Percentiles rank a stretch among this genome's conserved stretches.
Conservation (phyloP, 2,113 vertebrate species). For the Alexandromys fortis region DNA sequence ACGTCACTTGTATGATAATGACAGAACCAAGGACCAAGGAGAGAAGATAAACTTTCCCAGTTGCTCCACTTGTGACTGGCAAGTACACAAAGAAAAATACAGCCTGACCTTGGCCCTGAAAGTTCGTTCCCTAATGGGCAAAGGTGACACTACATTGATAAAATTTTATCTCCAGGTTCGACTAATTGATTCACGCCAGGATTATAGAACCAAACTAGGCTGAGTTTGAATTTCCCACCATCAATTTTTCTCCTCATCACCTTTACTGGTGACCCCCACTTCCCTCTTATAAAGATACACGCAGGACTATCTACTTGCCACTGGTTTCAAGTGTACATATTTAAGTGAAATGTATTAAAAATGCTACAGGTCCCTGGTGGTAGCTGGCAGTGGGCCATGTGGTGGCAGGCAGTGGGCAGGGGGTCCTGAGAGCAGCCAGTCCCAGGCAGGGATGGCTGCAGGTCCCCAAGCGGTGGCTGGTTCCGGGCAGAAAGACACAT, state of each 20-base stretch:
- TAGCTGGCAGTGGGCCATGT: too few relatives aligned
- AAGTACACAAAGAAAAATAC: background rate
- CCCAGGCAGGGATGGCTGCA: too few relatives aligned
- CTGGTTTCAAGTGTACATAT: background rate
- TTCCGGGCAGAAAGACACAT: too few relatives aligned
- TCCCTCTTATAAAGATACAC: constrained; percentile 4
- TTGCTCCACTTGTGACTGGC: background rate
- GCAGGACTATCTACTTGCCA: background rate
- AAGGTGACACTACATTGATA: background rate
- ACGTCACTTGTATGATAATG: accelerated
- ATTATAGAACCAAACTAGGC: background rate
- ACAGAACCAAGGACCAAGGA: background rate
- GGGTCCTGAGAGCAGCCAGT: too few relatives aligned
- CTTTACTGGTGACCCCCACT: background rate
- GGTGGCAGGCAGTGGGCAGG: too few relatives aligned
- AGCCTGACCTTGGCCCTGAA: background rate
- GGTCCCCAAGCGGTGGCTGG: too few relatives aligned
- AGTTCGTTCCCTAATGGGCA: background rate
- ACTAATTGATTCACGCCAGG: background rate
- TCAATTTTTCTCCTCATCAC: background rate
- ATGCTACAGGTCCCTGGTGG: too few relatives aligned
- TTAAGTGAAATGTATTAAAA: too few relatives aligned
- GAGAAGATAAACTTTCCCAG: background rate
- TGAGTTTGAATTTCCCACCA: background rate
- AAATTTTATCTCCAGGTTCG: background rate